These are phyloP conservation scores for Aphelenchoides fujianensis DNA, from an alignment of 1,140 invertebrate genomes.

Conservation along the genomic window DNA sequence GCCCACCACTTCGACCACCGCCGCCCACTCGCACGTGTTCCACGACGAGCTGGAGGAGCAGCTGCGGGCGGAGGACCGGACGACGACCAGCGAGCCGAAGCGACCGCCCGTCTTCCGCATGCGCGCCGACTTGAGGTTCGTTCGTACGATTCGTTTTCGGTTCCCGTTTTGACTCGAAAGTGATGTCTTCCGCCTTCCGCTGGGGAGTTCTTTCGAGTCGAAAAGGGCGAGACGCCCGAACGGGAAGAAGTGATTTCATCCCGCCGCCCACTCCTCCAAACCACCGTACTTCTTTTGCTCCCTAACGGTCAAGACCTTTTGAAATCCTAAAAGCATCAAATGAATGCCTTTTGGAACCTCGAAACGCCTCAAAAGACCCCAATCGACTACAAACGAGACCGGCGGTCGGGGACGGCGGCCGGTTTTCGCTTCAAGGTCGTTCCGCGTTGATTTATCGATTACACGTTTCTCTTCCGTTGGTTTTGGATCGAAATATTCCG, in stretches of 20 bases:
- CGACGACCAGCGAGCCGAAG: neutral
- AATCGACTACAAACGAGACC: no score
- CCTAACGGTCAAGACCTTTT: neutral
- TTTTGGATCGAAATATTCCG: no score
- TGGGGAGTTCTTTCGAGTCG: no score
- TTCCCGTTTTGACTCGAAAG: no score
- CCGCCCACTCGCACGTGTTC: neutral
- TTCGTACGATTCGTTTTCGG: no score
- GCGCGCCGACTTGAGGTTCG: constrained; percentile 6
- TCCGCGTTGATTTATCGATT: neutral
- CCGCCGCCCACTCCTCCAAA: neutral
- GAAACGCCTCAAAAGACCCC: no score
- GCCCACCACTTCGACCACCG: neutral
- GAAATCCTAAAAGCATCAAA: no score
- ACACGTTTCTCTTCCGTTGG: neutral
- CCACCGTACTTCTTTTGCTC: neutral
- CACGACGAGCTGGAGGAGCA: neutral
- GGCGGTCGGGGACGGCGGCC: no score
- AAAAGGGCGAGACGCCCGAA: no score
- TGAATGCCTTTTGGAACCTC: no score
- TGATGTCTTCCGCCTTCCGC: no score
- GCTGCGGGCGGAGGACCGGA: neutral
- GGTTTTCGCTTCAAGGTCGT: constrained; percentile 14
- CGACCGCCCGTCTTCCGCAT: constrained; percentile 6
- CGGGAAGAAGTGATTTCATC: constrained; percentile 2